phyloP scores from a whole-genome alignment of 2,113 vertebrate genomes.

The Peromyscus maniculatus region DNA sequence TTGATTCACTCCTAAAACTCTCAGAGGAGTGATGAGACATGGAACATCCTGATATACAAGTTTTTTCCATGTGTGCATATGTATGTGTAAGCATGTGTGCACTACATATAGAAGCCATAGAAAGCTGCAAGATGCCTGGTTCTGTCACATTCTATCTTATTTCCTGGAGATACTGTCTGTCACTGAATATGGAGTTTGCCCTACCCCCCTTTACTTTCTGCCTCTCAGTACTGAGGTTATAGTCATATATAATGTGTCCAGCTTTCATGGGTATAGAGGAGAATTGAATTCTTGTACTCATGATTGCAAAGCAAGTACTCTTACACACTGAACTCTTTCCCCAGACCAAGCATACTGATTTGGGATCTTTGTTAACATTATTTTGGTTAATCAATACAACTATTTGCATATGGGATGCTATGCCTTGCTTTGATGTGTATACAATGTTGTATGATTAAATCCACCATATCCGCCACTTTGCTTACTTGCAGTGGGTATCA shows the following conservation, averaged over 20 bases:
- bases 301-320: background rate
- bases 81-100: background rate
- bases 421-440: background rate
- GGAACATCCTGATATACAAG: no score
- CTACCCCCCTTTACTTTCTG: background rate
- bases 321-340: background rate
- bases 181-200: background rate
- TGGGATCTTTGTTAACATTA: background rate
- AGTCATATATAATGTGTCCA: background rate
- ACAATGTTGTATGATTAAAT: background rate
- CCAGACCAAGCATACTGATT: background rate
- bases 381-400: background rate
- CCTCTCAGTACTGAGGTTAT: background rate
- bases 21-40: background rate
- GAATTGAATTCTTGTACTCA: background rate
- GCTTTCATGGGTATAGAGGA: background rate
- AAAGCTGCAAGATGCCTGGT: background rate
- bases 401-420: background rate
- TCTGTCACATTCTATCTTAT: background rate
- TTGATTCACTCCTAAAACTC: background rate
- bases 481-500: background rate
- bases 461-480: background rate
- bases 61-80: background rate
- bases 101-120: background rate
- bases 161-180: background rate